phyloP scores from a whole-genome alignment of 2,888 invertebrate genomes.

The Pogonocherus hispidulus region DNA sequence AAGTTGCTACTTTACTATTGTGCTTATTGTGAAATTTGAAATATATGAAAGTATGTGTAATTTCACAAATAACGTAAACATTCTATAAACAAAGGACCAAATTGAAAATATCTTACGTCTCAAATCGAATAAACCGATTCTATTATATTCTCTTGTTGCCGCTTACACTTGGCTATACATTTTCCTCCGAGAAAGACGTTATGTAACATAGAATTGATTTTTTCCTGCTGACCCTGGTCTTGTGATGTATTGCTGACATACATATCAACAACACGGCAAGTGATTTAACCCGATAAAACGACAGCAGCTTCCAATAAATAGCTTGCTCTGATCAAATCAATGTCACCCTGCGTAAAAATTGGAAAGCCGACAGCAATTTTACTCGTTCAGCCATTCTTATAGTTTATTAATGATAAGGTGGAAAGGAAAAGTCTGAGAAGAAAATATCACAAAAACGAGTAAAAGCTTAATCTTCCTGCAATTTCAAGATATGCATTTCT shows the following conservation, averaged over 20 bases:
- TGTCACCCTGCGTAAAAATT: background rate
- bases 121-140: too few species aligned
- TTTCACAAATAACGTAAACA: too few species aligned
- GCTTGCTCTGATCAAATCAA: background rate
- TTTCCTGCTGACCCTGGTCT: background rate
- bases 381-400: background rate
- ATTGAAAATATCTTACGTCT: too few species aligned
- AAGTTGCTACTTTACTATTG: too few species aligned
- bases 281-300: constrained; percentile 1
- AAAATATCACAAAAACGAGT: too few species aligned
- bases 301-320: background rate
- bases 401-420: background rate
- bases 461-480: too few species aligned
- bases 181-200: background rate
- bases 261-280: background rate
- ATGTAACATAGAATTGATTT: background rate
- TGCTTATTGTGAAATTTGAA: too few species aligned
- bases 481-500: too few species aligned
- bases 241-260: constrained; percentile 1
- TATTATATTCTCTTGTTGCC: background rate
- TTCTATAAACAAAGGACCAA: too few species aligned
- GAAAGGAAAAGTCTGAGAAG: too few species aligned
- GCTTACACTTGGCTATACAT: background rate
- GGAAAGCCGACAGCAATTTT: background rate
- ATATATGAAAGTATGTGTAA: too few species aligned